These are phyloP conservation scores for Poecilia wingei DNA, from an alignment of 2,797 vertebrate genomes.

Conservation along the genomic window DNA sequence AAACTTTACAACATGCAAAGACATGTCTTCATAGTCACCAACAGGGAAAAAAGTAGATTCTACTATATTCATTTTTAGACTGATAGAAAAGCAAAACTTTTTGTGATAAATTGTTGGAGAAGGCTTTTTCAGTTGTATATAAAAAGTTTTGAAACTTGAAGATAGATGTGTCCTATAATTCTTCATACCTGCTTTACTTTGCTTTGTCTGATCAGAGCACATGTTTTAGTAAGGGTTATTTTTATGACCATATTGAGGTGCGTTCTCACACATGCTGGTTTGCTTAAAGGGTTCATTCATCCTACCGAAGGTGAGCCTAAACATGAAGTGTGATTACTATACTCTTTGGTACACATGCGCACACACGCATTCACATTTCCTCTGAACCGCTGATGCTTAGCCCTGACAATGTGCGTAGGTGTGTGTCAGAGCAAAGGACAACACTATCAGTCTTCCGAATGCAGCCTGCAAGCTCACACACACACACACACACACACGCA, in stretches of 20 bases:
- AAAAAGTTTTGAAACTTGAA: not conserved
- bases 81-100: not conserved
- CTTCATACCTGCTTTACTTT: slow-evolving; percentile 23
- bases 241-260: slow-evolving; percentile 21
- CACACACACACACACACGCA: not conserved
- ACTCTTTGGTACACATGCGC: slow-evolving; percentile 37
- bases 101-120: not conserved
- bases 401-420: slow-evolving; percentile 74
- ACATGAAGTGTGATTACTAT: slow-evolving; percentile 71
- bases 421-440: slow-evolving; percentile 76
- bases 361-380: slow-evolving; percentile 31
- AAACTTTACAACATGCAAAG: not conserved
- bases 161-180: slow-evolving; percentile 16
- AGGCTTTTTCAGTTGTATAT: not conserved
- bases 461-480: slow-evolving; percentile 36
- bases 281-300: slow-evolving; percentile 19
- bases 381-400: slow-evolving; percentile 60
- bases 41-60: not conserved
- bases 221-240: slow-evolving; percentile 31
- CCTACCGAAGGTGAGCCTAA: slow-evolving; percentile 64
- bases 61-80: not conserved
- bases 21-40: not conserved
- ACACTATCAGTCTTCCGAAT: slow-evolving; percentile 73
- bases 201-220: not conserved
- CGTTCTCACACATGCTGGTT: slow-evolving; percentile 23